Evolutionary conservation across 2,797 vertebrate species (phyloP).

Genomic region (Rhinoraja longicauda): DNA sequence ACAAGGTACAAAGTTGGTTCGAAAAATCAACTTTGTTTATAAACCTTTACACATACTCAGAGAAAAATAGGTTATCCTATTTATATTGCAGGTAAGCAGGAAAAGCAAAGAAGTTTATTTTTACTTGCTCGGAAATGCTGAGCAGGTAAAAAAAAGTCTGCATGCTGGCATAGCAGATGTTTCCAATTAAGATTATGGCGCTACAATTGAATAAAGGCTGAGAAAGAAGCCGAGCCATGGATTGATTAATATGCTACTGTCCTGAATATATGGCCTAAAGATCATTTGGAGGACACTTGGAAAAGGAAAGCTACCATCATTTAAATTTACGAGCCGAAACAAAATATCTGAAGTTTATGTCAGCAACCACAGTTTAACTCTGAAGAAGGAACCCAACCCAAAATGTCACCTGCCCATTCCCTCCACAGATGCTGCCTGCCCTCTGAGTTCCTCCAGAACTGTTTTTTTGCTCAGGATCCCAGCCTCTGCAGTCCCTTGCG

Average conservation of each 20-base stretch:
- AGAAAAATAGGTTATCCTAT: neutral
- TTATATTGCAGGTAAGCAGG: neutral
- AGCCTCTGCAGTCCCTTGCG: no score
- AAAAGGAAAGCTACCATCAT: neutral
- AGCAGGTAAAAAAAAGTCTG: neutral
- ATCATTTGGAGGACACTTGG: neutral
- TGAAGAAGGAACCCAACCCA: no score
- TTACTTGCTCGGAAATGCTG: conserved; percentile 2
- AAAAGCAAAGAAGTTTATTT: neutral
- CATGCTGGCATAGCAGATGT: neutral
- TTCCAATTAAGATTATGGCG: conserved; percentile 1
- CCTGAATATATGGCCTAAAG: neutral
- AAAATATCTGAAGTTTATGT: neutral
- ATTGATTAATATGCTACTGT: neutral
- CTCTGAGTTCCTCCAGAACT: no score
- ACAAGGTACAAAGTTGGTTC: neutral
- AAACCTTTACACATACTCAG: neutral
- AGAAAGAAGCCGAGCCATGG: neutral
- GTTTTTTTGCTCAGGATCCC: no score
- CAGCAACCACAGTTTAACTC: neutral
- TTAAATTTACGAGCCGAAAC: neutral
- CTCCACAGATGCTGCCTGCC: no score
- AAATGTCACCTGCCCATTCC: no score
- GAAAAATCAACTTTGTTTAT: neutral
- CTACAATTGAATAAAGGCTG: neutral